These are phyloP conservation scores for Neoitamus cyanurus DNA, from an alignment of 2,888 invertebrate species.

Conservation along the genomic window DNA sequence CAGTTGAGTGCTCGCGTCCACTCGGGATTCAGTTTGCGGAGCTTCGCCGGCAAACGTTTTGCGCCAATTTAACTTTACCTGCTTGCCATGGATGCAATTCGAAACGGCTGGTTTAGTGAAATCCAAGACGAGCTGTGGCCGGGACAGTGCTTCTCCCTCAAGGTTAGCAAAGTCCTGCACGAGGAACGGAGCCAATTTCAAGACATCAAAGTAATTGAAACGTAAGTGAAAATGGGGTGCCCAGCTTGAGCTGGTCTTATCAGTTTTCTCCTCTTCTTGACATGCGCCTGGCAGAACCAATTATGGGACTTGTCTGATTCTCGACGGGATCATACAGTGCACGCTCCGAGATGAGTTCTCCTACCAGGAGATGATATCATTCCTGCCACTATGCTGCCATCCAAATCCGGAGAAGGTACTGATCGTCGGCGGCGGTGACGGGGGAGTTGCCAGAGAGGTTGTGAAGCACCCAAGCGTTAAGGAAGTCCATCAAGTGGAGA, in stretches of 20 bases:
- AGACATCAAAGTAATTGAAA: conserved; percentile 84
- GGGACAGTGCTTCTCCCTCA: conserved; percentile 87
- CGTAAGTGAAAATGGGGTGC: conserved; percentile 69
- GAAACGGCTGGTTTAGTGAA: conserved; percentile 94
- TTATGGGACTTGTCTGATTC: conserved; percentile 86
- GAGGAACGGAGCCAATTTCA: conserved; percentile 85
- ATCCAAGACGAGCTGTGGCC: conserved; percentile 89
- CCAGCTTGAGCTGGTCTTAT: neutral
- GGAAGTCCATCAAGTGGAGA: conserved; percentile 91
- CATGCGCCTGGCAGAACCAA: conserved; percentile 68
- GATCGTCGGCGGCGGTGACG: conserved; percentile 98
- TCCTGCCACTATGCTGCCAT: conserved; percentile 91
- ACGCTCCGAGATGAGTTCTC: conserved; percentile 96
- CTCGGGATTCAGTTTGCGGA: neutral
- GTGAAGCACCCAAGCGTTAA: conserved; percentile 92
- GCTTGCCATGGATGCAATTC: conserved; percentile 74
- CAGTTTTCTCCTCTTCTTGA: conserved; percentile 32
- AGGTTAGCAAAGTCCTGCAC: conserved; percentile 83
- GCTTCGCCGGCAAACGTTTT: neutral
- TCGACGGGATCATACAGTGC: conserved; percentile 97
- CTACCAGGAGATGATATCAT: conserved; percentile 98
- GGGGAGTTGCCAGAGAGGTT: conserved; percentile 96
- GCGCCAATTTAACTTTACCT: neutral
- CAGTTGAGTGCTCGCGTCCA: neutral
- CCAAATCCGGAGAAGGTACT: conserved; percentile 89